Percentiles rank a stretch among this genome's conserved stretches.
phyloP scores from a whole-genome alignment of 2,113 vertebrate genomes.

The Camarhynchus parvulus region DNA sequence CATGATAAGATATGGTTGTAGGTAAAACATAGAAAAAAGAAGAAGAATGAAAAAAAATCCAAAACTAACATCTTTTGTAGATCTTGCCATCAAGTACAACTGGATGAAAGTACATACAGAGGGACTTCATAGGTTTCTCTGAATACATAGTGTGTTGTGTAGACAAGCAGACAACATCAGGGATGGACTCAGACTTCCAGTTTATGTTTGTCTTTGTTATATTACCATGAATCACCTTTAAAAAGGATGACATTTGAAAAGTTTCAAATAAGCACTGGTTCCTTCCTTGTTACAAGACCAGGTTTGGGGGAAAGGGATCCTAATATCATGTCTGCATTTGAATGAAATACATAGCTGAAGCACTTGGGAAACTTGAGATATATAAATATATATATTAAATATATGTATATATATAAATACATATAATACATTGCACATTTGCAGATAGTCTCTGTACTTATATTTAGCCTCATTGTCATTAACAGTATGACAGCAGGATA shows the following conservation, averaged over 20 bases:
- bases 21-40: neutral
- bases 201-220: neutral
- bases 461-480: conserved; percentile 23
- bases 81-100: neutral
- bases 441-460: neutral
- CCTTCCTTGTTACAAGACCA: neutral
- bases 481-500: neutral
- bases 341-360: neutral
- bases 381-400: no score
- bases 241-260: neutral
- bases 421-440: neutral
- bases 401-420: neutral
- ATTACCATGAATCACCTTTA: neutral
- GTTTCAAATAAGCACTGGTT: neutral
- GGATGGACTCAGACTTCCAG: neutral
- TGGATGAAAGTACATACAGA: neutral
- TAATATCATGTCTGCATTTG: neutral
- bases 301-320: neutral
- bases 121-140: neutral
- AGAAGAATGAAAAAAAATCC: neutral
- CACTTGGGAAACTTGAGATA: no score
- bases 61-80: neutral
- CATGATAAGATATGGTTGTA: neutral
- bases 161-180: neutral
- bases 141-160: neutral